Percentiles rank a stretch among this genome's conserved stretches.
phyloP scores from a whole-genome alignment of 2,113 vertebrate species.

The Lipotes vexillifer region DNA sequence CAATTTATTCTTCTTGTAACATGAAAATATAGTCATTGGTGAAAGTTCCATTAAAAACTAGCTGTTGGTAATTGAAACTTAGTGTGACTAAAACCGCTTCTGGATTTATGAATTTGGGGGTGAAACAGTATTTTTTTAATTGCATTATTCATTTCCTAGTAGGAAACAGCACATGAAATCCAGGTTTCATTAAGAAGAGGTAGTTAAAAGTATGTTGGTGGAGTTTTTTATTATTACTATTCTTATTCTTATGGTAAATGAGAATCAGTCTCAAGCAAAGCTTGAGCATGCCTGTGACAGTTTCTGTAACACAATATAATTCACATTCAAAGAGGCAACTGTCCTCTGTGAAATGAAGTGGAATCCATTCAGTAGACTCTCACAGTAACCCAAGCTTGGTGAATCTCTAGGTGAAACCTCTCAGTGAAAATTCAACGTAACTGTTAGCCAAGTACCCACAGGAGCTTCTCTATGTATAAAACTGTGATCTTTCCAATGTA shows the following conservation, averaged over 20 bases:
- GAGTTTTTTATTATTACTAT: not conserved
- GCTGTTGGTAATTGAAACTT: not conserved
- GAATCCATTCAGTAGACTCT: not conserved
- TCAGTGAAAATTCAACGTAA: not conserved
- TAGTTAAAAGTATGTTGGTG: conserved; percentile 11
- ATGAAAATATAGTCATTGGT: not conserved
- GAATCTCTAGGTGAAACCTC: not conserved
- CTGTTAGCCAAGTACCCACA: not conserved
- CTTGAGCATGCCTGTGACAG: not conserved
- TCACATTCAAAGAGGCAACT: not conserved
- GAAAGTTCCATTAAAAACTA: not conserved
- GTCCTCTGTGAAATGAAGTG: not conserved
- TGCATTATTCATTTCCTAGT: not conserved
- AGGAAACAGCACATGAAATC: not conserved
- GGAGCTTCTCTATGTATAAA: not conserved
- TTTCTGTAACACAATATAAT: not conserved
- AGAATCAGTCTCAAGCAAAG: not conserved
- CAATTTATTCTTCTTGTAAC: not conserved
- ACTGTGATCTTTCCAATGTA: not conserved
- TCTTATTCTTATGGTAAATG: not conserved
- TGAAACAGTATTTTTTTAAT: not conserved
- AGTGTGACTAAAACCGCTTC: not conserved
- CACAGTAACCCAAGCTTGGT: not conserved
- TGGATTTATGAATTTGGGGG: not conserved
- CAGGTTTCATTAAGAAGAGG: conserved; percentile 14